phyloP scores from a whole-genome alignment of 1,140 invertebrate species.

The Lethocerus indicus region DNA sequence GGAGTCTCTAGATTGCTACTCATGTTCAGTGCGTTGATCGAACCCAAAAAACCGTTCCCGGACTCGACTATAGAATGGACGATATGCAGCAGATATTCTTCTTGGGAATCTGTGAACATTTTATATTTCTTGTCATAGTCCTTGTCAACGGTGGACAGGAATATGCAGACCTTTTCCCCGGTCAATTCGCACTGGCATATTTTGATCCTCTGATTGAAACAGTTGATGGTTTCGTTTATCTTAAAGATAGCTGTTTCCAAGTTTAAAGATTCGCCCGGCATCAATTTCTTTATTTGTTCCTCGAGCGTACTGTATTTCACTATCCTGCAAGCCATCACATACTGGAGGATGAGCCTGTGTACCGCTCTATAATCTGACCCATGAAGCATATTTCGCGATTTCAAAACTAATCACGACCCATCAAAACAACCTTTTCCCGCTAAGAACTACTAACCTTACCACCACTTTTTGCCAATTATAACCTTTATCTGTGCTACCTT shows the following conservation, averaged over 20 bases:
- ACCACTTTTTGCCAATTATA: too few species aligned
- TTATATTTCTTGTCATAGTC: neutral
- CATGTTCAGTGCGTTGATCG: slow-evolving; percentile 1
- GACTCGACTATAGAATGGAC: slow-evolving; percentile 1
- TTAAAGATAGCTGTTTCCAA: slow-evolving; percentile 3
- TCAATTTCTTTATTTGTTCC: too few species aligned
- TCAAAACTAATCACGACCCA: too few species aligned
- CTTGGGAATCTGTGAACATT: neutral
- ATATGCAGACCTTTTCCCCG: slow-evolving; percentile 1
- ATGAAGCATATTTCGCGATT: too few species aligned
- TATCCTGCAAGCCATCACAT: too few species aligned
- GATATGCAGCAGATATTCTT: neutral
- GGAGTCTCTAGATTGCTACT: neutral
- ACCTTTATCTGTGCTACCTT: too few species aligned
- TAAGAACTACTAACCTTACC: too few species aligned
- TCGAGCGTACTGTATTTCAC: too few species aligned
- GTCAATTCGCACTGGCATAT: neutral
- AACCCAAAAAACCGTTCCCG: slow-evolving; percentile 1
- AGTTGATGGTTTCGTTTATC: slow-evolving; percentile 2
- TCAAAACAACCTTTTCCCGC: too few species aligned
- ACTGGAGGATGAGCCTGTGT: too few species aligned
- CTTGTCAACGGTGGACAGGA: neutral
- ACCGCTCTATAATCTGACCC: too few species aligned
- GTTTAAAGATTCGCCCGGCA: slow-evolving; percentile 1
- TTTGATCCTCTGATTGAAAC: slow-evolving; percentile 2